These are phyloP conservation scores for Ataeniobius toweri DNA, from an alignment of 2,797 vertebrate species.

Conservation along the genomic window DNA sequence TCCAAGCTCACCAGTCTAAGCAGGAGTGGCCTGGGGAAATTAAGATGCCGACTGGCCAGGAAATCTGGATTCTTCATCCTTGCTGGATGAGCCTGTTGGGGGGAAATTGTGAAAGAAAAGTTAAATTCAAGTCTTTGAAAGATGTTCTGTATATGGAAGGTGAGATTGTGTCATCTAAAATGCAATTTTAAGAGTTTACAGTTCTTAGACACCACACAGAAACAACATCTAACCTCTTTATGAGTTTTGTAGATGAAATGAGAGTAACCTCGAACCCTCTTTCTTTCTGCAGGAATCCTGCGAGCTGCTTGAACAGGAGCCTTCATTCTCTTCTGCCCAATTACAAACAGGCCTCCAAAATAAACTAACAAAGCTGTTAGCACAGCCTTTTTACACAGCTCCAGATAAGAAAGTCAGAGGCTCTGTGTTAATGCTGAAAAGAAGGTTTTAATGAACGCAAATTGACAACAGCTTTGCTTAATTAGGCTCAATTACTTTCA, in stretches of 20 bases:
- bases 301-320: background rate
- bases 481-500: slow-evolving; percentile 64
- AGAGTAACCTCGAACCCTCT: slow-evolving; percentile 35
- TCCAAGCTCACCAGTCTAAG: slow-evolving; percentile 70
- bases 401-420: background rate
- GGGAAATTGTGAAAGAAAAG: background rate
- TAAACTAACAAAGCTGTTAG: background rate
- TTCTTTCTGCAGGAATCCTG: slow-evolving; percentile 15
- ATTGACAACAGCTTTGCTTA: slow-evolving; percentile 66
- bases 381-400: background rate
- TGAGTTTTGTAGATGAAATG: slow-evolving; percentile 58
- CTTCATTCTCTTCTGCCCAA: slow-evolving; percentile 59
- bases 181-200: background rate
- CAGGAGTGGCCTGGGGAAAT: slow-evolving; percentile 50
- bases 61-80: slow-evolving; percentile 34
- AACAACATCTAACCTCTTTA: slow-evolving; percentile 66
- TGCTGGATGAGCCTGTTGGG: slow-evolving; percentile 23
- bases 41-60: slow-evolving; percentile 6
- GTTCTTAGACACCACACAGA: background rate
- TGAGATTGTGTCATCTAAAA: background rate
- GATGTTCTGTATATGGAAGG: too few species aligned
- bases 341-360: background rate
- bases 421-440: background rate
- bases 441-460: slow-evolving; percentile 50
- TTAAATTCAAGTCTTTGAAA: background rate